Evolutionary conservation across 2,888 invertebrate species (phyloP), one percentile per base, ranked within the genome.

Genomic region (Cremastinae sp.): DNA sequence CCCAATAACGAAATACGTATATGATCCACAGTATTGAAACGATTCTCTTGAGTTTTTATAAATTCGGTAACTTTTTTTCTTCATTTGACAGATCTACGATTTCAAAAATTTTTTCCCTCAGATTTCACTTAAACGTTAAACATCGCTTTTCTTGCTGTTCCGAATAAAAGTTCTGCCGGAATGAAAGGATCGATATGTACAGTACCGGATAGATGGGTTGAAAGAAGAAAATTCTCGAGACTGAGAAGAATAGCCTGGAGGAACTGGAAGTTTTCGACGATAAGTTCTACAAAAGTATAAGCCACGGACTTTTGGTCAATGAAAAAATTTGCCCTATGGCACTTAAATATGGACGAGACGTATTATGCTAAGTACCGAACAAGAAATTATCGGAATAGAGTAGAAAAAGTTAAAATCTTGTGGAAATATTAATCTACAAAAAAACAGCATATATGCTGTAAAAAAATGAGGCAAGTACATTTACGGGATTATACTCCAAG

Each of bases 1-100:
- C 88, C 76, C 77, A 80, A 86, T 88, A 81, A 80, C 77, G 18
- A 64, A 28, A 68, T 14, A 62, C 55, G 69, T 70, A n/a, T n/a
- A 28, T 16, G 10, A 71, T 58, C 58, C 56, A 43, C 62, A 18
- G n/a, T 39, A 53, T 39, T 22, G 43, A 35, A 22, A 12, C 35
- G 18, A 16, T 35, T 53, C 66, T 70, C 5, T 28, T 3, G 2
- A 28, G 5, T 28, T 28, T 28, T 28, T 28, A 28, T 28, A 2
- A 28, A 28, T 28, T 28, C n/a, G n/a, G n/a, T n/a, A n/a, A n/a
- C n/a, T 28, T 28, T 28, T 28, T 28, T 28, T 28, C 28, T 28
- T n/a, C n/a, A n/a, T n/a, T n/a, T n/a, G n/a, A 37, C 9, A 9
- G 37, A 9, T 37, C 16, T 16, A 14, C 4, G 20, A 62, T 16